Conservation (phyloP, 2,888 invertebrate species). For the Ochropacha duplaris region DNA sequence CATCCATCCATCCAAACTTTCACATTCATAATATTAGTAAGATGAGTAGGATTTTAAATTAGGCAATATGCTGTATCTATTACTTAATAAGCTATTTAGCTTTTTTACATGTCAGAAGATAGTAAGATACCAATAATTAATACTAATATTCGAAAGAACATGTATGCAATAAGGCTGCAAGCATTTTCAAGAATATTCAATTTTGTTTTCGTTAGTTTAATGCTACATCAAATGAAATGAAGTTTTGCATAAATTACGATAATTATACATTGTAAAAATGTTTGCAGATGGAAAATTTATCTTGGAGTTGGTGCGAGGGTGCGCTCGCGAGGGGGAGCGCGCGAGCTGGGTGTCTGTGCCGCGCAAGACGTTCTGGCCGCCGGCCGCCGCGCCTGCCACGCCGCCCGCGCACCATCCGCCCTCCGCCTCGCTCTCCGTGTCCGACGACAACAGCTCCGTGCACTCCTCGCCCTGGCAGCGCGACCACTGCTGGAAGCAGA, state of each 20-base stretch:
- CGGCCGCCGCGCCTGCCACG: slow-evolving; percentile 85
- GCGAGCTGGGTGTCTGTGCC: slow-evolving; percentile 95
- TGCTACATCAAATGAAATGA: too few species aligned
- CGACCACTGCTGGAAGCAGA: slow-evolving; percentile 95
- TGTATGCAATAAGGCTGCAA: too few species aligned
- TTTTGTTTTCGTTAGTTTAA: too few species aligned
- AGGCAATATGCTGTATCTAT: too few species aligned
- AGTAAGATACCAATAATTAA: too few species aligned
- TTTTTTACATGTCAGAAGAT: too few species aligned
- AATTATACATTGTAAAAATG: not conserved
- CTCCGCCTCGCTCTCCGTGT: slow-evolving; percentile 92
- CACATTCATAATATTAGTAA: too few species aligned
- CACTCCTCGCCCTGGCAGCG: slow-evolving; percentile 96
- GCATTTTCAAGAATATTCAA: too few species aligned
- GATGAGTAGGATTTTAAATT: too few species aligned
- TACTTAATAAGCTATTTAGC: too few species aligned
- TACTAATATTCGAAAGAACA: too few species aligned
- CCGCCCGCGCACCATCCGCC: slow-evolving; percentile 82
- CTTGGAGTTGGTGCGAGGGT: slow-evolving; percentile 87
- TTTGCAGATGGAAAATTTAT: slow-evolving; percentile 94
- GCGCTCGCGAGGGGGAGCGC: slow-evolving; percentile 86
- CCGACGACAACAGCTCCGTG: slow-evolving; percentile 95
- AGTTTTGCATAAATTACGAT: not conserved
- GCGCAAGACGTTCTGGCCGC: slow-evolving; percentile 93
- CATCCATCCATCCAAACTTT: too few species aligned